Conservation (phyloP, 2,797 vertebrate species). For the Arctocebus calabarensis region DNA sequence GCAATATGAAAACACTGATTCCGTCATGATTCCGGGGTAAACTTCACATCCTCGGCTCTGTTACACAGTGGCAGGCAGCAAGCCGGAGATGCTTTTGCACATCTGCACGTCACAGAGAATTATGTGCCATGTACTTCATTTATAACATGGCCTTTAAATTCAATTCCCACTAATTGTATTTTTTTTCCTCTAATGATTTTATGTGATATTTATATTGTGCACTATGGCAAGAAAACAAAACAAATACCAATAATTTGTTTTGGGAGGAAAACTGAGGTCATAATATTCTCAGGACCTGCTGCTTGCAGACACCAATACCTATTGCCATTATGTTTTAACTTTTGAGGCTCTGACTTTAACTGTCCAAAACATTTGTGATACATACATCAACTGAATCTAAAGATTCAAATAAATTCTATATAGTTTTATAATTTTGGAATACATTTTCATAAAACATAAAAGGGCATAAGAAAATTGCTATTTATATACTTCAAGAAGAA, state of each 20-base stretch:
- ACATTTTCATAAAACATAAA: conserved; percentile 77
- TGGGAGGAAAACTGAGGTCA: background rate
- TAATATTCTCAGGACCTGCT: conserved; percentile 71
- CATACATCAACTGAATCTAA: conserved; percentile 81
- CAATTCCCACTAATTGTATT: background rate
- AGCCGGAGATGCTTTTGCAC: background rate
- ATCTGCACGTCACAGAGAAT: background rate
- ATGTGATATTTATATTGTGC: background rate
- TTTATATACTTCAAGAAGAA: conserved; percentile 74
- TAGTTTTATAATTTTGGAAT: conserved; percentile 39
- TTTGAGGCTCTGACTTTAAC: background rate
- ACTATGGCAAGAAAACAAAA: background rate
- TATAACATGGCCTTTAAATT: background rate
- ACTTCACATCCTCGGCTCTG: background rate
- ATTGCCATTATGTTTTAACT: background rate
- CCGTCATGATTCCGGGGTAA: background rate
- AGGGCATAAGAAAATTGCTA: conserved; percentile 82
- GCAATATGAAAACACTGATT: background rate
- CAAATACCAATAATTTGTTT: background rate
- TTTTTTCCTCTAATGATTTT: background rate
- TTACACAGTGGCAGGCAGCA: background rate
- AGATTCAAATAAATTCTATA: conserved; percentile 79
- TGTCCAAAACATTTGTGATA: conserved; percentile 76
- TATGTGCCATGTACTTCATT: background rate
- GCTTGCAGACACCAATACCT: conserved; percentile 64